phyloP scores from a whole-genome alignment of 2,113 vertebrate genomes.

The Cynopterus brachyotis region DNA sequence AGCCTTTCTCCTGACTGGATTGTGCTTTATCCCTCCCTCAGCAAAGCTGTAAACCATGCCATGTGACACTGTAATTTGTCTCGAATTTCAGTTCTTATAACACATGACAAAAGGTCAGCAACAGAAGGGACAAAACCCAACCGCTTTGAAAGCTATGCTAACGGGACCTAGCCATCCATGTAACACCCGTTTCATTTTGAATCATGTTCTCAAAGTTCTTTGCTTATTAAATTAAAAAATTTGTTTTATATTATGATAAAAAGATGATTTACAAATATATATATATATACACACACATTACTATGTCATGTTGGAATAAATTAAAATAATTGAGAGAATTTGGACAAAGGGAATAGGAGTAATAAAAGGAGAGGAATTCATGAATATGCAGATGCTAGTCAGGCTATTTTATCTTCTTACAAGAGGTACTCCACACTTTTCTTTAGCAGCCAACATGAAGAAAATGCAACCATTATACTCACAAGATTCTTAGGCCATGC shows the following conservation, averaged over 20 bases:
- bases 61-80: not conserved
- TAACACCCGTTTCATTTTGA: not conserved
- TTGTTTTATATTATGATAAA: not conserved
- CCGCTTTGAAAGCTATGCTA: not conserved
- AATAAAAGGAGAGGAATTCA: not conserved
- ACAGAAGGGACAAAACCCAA: not conserved
- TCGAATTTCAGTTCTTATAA: not conserved
- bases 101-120: not conserved
- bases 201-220: not conserved
- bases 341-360: not conserved
- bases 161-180: not conserved
- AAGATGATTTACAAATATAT: not conserved
- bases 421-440: not conserved
- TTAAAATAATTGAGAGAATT: not conserved
- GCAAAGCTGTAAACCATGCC: not conserved
- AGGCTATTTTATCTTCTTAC: not conserved
- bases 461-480: not conserved
- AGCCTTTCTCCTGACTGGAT: not conserved
- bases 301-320: not conserved
- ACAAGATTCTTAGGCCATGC: not conserved
- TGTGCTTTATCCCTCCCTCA: not conserved
- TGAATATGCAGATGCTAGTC: not conserved
- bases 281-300: too few relatives aligned
- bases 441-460: not conserved
- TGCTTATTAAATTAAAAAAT: not conserved